Evolutionary conservation across 2,113 vertebrate species (phyloP).

Genomic region (Hemiscyllium ocellatum): DNA sequence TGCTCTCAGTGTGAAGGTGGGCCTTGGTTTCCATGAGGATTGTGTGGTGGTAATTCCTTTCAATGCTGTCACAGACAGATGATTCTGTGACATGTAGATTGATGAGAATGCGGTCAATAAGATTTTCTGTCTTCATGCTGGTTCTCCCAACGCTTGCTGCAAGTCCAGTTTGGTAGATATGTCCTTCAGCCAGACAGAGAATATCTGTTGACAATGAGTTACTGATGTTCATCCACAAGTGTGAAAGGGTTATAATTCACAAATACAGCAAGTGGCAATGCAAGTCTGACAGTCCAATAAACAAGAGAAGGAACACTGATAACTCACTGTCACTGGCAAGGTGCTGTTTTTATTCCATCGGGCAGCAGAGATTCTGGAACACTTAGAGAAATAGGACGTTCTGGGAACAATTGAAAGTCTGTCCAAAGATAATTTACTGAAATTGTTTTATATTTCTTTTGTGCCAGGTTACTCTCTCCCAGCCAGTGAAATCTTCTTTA

Average conservation of each 20-base stretch:
- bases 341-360: neutral
- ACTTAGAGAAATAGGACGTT: neutral
- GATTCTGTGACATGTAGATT: neutral
- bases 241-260: conserved; percentile 19
- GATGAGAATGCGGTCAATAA: neutral
- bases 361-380: neutral
- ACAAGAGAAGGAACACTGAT: neutral
- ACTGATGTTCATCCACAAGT: neutral
- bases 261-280: neutral
- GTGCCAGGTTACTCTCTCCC: neutral
- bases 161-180: neutral
- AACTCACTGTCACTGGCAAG: neutral
- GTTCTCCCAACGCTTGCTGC: neutral
- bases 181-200: neutral
- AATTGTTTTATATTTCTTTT: neutral
- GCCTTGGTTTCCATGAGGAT: neutral
- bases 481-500: neutral
- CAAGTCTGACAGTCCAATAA: neutral
- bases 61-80: neutral
- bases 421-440: neutral
- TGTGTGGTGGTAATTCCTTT: neutral
- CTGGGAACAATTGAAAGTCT: neutral
- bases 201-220: neutral
- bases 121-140: neutral
- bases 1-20: neutral